Evolutionary conservation across 1,140 invertebrate species (phyloP), one percentile per base, ranked within the genome.

Genomic region (Bombus vancouverensis): DNA sequence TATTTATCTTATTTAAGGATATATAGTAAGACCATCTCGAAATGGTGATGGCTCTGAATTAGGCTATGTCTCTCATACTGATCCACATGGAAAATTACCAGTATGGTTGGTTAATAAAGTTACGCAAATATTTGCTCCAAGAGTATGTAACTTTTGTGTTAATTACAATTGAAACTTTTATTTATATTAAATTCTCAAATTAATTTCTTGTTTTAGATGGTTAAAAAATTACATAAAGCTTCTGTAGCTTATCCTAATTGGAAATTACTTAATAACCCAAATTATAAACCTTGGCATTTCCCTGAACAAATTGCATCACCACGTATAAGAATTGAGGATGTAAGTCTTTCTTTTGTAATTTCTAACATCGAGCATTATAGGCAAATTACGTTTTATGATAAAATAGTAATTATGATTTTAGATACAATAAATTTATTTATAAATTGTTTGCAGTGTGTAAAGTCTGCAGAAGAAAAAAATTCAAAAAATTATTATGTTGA

Each of bases 91-190:
- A 87, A 98, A 97, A 89, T 94, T 99, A 83, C 98, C 98, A 22
- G 96, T 97, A 18, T 99, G 98, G 98, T 95, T 98, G 70, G 98
- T 98, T 28, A 99, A 99, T 94, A 98, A 97, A 95, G 96, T 98
- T 74, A 98, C 98, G 47, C 97, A 98, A 90, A 97, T 98, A 92
- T 96, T 98, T 92, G 98, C 98, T 10, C 98, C 98, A 34, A 97
- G 97, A 94, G 96, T 95, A 91, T 89, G 82, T 80, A 80, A n/a
- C 68, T 47, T 70, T 34, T 44, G 15, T 75, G 28, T 62, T 10
- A 32, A 71, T 73, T 79, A 47, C 72, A 59, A 9, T 2, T 18
- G 6, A 53, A 62, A 47, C 15, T 1, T 83, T 13, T 3, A 13
- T 39, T 25, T 47, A 13, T 8, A 32, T 44, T n/a, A 32, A 74